Percentiles rank a stretch among this genome's conserved stretches.
Evolutionary conservation across 2,888 invertebrate species (phyloP).

Genomic region (Drosophila koepferae): DNA sequence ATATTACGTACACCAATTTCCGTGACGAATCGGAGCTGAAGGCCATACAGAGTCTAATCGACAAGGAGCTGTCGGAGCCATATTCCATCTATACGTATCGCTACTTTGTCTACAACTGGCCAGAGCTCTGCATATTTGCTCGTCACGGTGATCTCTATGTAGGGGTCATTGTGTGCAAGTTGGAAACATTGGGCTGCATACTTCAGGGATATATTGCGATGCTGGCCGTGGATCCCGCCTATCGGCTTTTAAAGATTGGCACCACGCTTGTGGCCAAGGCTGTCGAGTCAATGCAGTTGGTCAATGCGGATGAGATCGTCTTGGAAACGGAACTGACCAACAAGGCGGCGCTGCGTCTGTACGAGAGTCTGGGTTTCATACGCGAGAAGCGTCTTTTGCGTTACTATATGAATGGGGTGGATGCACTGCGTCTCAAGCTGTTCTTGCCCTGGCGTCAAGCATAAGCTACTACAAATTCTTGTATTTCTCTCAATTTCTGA

Average conservation of each 20-base stretch:
- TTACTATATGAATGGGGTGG: slow-evolving; percentile 99
- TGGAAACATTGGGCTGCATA: slow-evolving; percentile 14
- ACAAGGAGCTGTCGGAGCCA: slow-evolving; percentile 62
- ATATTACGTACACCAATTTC: slow-evolving; percentile 40
- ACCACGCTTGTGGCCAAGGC: slow-evolving; percentile 53
- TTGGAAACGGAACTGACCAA: slow-evolving; percentile 99
- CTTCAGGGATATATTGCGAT: slow-evolving; percentile 66
- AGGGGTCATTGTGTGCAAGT: slow-evolving; percentile 66
- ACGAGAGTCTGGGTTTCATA: slow-evolving; percentile 99
- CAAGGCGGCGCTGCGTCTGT: slow-evolving; percentile 96
- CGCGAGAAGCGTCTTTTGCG: slow-evolving; percentile 98
- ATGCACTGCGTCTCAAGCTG: slow-evolving; percentile 97
- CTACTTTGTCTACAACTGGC: slow-evolving; percentile 73
- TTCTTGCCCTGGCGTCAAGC: slow-evolving; percentile 89
- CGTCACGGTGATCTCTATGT: slow-evolving; percentile 52
- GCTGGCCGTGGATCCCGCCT: slow-evolving; percentile 64
- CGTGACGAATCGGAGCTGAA: slow-evolving; percentile 47
- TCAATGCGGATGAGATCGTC: slow-evolving; percentile 98
- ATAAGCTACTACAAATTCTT: neutral
- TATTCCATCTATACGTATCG: slow-evolving; percentile 73
- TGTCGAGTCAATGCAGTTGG: slow-evolving; percentile 94
- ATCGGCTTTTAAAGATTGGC: slow-evolving; percentile 57
- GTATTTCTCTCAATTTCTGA: neutral
- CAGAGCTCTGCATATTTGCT: slow-evolving; percentile 63
- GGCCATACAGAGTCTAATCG: slow-evolving; percentile 46